phyloP scores from a whole-genome alignment of 1,140 invertebrate species.

The Asbolus verrucosus region DNA sequence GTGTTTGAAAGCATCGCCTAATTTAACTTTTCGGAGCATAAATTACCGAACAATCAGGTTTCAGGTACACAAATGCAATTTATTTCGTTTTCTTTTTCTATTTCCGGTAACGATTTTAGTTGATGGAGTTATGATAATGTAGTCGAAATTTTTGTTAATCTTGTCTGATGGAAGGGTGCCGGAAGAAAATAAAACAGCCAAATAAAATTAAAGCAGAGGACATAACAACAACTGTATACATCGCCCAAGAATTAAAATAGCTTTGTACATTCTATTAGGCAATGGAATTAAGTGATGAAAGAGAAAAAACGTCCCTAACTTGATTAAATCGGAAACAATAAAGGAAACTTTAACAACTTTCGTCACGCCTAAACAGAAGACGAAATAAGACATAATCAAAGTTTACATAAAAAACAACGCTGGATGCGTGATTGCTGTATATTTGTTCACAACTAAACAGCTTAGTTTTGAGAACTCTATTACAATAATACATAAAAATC shows the following conservation, averaged over 20 bases:
- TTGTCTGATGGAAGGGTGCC: neutral
- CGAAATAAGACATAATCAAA: slow-evolving; percentile 49
- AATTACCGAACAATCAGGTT: slow-evolving; percentile 5
- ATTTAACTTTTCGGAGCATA: slow-evolving; percentile 20
- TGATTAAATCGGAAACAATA: slow-evolving; percentile 56
- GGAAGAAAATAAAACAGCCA: slow-evolving; percentile 28
- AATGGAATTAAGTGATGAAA: slow-evolving; percentile 54
- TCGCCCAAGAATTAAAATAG: slow-evolving; percentile 44
- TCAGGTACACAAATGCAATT: neutral
- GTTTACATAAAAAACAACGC: slow-evolving; percentile 45
- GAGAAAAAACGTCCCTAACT: slow-evolving; percentile 54
- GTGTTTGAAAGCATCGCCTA: slow-evolving; percentile 29
- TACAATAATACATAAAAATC: slow-evolving; percentile 43
- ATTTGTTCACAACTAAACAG: slow-evolving; percentile 37
- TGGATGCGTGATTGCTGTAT: slow-evolving; percentile 49
- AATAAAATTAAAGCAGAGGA: slow-evolving; percentile 33
- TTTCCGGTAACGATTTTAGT: neutral
- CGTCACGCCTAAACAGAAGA: slow-evolving; percentile 49
- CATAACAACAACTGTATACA: slow-evolving; percentile 35
- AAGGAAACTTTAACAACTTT: slow-evolving; percentile 53
- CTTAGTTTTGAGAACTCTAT: slow-evolving; percentile 46
- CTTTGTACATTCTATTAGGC: slow-evolving; percentile 49
- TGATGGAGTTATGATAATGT: slow-evolving; percentile 23
- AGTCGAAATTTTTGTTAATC: slow-evolving; percentile 20
- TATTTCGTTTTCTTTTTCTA: slow-evolving; percentile 5